Conservation (phyloP, 2,113 vertebrate species). For the Clarias batrachus region DNA sequence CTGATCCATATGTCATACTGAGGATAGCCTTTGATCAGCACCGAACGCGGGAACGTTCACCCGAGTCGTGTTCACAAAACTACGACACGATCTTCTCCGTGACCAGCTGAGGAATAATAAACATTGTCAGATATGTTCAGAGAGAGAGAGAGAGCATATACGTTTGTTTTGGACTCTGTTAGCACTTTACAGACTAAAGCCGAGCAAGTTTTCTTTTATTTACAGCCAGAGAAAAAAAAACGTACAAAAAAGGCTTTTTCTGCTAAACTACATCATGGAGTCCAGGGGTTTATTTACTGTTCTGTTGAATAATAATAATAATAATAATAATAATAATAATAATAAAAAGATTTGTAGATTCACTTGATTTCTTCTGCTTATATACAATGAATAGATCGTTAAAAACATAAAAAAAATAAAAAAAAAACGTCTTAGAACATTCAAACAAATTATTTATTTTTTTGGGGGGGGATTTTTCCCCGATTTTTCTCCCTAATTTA, state of each 20-base stretch:
- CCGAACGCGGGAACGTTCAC: conserved; percentile 28
- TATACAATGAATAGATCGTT: not conserved
- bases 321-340: too few relatives aligned
- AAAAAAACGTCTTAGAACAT: not conserved
- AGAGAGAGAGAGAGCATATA: not conserved
- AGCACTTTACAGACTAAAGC: not conserved
- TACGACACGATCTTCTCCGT: conserved; percentile 14
- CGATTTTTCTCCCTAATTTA: too few relatives aligned
- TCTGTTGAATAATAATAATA: not conserved
- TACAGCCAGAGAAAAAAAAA: not conserved
- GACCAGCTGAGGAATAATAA: conserved; percentile 17
- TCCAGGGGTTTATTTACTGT: not conserved
- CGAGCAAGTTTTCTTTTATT: not conserved
- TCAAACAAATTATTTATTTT: too few relatives aligned
- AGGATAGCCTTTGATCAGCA: conserved; percentile 49
- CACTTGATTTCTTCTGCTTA: not conserved
- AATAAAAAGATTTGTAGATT: not conserved
- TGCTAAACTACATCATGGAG: not conserved
- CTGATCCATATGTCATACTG: conserved; percentile 57
- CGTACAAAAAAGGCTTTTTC: not conserved
- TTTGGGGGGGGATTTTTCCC: too few relatives aligned
- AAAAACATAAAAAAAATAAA: not conserved
- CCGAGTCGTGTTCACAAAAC: conserved; percentile 40
- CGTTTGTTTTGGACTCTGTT: not conserved
- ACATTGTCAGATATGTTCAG: conserved; percentile 8